Evolutionary conservation across 2,888 invertebrate genomes (phyloP), one percentile per base, ranked within the genome.

Genomic region (Epicampocera succincta): DNA sequence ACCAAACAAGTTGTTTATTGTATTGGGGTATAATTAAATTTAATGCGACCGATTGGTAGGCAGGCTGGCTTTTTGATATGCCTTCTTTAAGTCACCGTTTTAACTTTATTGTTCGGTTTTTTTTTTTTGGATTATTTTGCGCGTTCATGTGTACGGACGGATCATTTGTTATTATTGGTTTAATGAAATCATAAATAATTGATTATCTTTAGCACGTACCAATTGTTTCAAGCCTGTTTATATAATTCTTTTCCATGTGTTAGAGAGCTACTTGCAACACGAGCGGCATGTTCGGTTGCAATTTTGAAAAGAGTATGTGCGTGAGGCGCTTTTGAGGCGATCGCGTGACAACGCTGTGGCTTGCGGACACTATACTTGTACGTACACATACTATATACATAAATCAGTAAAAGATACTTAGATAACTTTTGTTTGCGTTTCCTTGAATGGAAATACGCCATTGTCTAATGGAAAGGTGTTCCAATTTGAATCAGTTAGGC

Each of bases 161-260:
- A 42, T 52, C 29, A 54, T 54, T 58, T 46, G 63, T 46, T 77
- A 58, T 71, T 60, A 68, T 68, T 73, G 38, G 42, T n/a, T 11
- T 42, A 19, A 61, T 54, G 42, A 44, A 54, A 19, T 42, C 25
- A 56, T 69, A 52, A 65, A 25, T 73, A 82, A 79, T 79, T 71
- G 68, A 82, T 79, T 68, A 82, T 79, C 82, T 78, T 65, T 82
- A 65, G 73, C 78, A 82, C 82, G 74, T 79, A 65, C 74, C 78
- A 78, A 65, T 75, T 65, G 42, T 58, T 63, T 19, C 12, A n/a
- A 9, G 25, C 1, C 3, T 29, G 3, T 50, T 12, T 13, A 15
- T 13, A 11, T 40, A 19, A 9, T 17, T 21, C 46, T 8, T 50
- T 48, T 66, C 58, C 13, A 12, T 17, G 42, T 72, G 5, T 33